Conservation (phyloP, 2,113 vertebrate genomes). For the Gymnobelideus leadbeateri region DNA sequence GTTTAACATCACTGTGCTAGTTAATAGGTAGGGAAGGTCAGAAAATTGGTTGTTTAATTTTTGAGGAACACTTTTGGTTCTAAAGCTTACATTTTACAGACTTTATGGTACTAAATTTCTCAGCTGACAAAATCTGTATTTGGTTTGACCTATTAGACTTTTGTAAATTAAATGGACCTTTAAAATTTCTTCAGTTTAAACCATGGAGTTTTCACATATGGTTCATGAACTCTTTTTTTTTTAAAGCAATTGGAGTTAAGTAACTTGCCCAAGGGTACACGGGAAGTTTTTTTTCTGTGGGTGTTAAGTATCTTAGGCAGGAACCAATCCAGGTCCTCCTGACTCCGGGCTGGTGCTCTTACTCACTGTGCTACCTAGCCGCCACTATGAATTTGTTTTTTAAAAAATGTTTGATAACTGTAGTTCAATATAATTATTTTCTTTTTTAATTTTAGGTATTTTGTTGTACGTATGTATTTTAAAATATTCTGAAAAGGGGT, state of each 20-base stretch:
- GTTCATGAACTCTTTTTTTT: too few species aligned
- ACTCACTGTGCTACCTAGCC: too few species aligned
- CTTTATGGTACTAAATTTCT: not conserved
- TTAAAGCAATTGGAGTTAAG: too few species aligned
- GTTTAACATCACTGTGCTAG: not conserved
- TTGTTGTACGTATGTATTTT: not conserved
- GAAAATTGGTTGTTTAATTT: not conserved
- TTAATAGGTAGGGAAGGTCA: not conserved
- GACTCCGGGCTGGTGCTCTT: too few species aligned
- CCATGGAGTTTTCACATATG: not conserved
- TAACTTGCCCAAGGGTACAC: too few species aligned
- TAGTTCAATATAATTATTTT: not conserved
- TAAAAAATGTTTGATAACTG: not conserved
- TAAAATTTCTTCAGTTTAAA: not conserved
- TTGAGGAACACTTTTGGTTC: not conserved
- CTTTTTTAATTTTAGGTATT: not conserved
- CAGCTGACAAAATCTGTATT: not conserved
- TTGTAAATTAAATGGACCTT: not conserved
- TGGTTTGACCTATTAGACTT: slow-evolving; percentile 20
- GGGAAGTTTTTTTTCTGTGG: too few species aligned
- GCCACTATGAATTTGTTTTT: not conserved
- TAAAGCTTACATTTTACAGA: not conserved
- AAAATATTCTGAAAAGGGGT: not conserved
- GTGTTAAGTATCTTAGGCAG: too few species aligned
- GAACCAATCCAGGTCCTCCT: too few species aligned